phyloP scores from a whole-genome alignment of 2,113 vertebrate genomes.

The Trochalopteron elliotii region DNA sequence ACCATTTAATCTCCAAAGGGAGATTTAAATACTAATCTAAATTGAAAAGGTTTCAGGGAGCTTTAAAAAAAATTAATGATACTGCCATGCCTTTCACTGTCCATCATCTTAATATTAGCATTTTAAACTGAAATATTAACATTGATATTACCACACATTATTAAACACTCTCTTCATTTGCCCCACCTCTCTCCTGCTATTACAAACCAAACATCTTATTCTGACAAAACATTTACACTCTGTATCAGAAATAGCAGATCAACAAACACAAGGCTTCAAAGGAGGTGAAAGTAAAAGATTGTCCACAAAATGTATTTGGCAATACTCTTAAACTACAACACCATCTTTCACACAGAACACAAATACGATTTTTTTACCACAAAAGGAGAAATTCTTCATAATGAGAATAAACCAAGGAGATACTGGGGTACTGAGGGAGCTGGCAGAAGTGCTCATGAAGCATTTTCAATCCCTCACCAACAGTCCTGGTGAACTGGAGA shows the following conservation, averaged over 20 bases:
- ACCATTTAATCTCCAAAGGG: slow-evolving; percentile 29
- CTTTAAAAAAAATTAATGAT: slow-evolving; percentile 41
- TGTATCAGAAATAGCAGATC: not conserved
- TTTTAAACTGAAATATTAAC: not conserved
- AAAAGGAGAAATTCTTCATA: not conserved
- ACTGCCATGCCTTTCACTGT: not conserved
- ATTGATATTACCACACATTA: not conserved
- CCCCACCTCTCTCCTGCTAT: not conserved
- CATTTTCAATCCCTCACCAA: not conserved
- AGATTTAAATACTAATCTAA: slow-evolving; percentile 60
- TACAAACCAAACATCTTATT: not conserved
- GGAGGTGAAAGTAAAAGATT: not conserved
- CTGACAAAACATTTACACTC: not conserved
- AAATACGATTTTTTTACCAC: not conserved
- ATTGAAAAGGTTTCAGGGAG: slow-evolving; percentile 42
- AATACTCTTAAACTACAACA: not conserved
- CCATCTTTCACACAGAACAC: not conserved
- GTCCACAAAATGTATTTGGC: not conserved
- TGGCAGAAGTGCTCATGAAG: not conserved
- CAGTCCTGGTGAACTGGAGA: not conserved
- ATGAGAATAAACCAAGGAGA: not conserved
- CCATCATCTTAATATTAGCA: not conserved
- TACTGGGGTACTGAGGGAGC: not conserved
- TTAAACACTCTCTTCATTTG: not conserved
- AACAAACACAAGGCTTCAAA: not conserved